Conservation (phyloP, 2,797 vertebrate genomes). For the Enoplosus armatus region DNA sequence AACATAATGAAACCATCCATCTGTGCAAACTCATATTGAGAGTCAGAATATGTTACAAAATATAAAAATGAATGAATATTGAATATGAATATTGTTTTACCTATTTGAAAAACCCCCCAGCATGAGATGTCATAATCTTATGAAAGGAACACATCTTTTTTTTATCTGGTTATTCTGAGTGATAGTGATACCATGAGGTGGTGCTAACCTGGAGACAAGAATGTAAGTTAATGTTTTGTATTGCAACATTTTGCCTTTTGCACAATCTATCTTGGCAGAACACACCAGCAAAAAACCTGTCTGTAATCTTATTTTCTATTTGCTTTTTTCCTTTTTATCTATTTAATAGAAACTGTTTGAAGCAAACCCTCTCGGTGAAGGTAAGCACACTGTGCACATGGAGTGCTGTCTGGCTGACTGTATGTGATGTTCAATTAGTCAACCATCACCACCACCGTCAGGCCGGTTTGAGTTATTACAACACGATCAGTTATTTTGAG, state of each 20-base stretch:
- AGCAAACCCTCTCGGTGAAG: neutral
- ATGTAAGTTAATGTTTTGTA: neutral
- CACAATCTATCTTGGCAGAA: neutral
- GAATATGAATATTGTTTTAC: neutral
- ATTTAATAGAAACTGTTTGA: neutral
- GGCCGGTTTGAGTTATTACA: conserved; percentile 18
- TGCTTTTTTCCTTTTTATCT: neutral
- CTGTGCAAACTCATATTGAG: neutral
- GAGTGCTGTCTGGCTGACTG: neutral
- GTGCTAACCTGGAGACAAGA: neutral
- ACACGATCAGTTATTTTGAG: neutral
- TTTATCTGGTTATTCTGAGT: neutral
- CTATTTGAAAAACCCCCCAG: neutral
- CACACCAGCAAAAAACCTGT: neutral
- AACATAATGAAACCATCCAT: neutral
- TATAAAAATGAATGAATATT: neutral
- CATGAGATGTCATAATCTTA: neutral
- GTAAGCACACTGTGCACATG: neutral
- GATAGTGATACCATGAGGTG: neutral
- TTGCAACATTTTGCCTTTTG: neutral
- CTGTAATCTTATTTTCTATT: too few relatives aligned
- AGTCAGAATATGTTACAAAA: neutral
- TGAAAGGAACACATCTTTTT: neutral
- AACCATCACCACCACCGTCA: conserved; percentile 22
- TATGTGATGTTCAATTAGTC: neutral